Percentiles rank a stretch among this genome's conserved stretches.
Evolutionary conservation across 2,113 vertebrate genomes (phyloP).

Genomic region (Notarius quadriscutis): DNA sequence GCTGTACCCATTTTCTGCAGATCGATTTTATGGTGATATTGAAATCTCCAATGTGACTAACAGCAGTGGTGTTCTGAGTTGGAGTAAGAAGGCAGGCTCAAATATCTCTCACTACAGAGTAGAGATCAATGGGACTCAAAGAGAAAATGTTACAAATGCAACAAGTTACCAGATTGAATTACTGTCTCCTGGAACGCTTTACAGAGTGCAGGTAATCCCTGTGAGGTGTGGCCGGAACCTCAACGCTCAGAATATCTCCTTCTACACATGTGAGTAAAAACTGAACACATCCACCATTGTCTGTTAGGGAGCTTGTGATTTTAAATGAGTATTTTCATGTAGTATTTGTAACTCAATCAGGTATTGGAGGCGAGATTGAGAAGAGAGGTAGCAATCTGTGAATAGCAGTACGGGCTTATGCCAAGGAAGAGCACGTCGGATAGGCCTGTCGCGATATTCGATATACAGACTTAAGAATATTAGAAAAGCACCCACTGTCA

Average conservation of each 20-base stretch:
- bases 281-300: not conserved
- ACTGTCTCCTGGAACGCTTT: conserved; percentile 43
- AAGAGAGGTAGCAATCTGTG: no score
- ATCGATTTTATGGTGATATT: conserved; percentile 39
- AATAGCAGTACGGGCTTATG: no score
- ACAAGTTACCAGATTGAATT: not conserved
- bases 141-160: not conserved
- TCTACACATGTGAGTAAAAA: conserved; percentile 56
- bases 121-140: not conserved
- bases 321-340: not conserved
- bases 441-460: no score
- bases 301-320: not conserved
- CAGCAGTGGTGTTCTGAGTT: conserved; percentile 3
- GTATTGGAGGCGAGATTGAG: no score
- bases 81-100: conserved; percentile 9
- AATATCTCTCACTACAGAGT: conserved; percentile 41
- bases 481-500: no score
- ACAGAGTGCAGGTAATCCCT: conserved; percentile 47
- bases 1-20: conserved; percentile 21
- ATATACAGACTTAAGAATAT: no score
- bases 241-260: conserved; percentile 48
- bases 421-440: no score
- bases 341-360: not conserved
- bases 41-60: not conserved
- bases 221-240: conserved; percentile 50